Percentiles rank a stretch among this genome's conserved stretches.
Conservation (phyloP, 2,113 vertebrate species). For the Rhizomys pruinosus region DNA sequence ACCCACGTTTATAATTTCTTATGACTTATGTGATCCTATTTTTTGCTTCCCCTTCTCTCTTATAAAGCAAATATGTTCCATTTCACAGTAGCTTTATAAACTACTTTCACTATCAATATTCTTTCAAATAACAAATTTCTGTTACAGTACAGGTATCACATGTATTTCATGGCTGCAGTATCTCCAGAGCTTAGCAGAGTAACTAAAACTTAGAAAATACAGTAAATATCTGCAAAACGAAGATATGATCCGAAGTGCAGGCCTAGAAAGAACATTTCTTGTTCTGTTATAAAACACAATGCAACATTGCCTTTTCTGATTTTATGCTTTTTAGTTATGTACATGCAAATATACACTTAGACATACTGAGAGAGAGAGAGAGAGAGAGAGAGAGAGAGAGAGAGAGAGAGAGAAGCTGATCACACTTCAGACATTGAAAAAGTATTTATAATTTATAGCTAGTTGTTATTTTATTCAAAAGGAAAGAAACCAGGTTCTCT, state of each 20-base stretch:
- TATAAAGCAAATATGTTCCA: not conserved
- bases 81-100: not conserved
- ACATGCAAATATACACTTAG: fast-evolving
- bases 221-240: not conserved
- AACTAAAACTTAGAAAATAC: not conserved
- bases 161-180: not conserved
- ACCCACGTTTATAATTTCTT: not conserved
- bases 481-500: not conserved
- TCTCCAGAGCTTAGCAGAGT: not conserved
- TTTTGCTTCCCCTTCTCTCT: not conserved
- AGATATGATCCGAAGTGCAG: not conserved
- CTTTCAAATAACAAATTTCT: not conserved
- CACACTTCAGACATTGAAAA: not conserved
- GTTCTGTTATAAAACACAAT: not conserved
- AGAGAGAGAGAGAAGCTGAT: not conserved
- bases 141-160: not conserved
- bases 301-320: not conserved
- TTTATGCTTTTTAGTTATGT: not conserved
- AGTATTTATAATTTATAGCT: not conserved
- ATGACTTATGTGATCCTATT: not conserved
- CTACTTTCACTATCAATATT: not conserved
- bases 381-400: too few relatives aligned
- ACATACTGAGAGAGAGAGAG: too few relatives aligned
- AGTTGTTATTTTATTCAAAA: not conserved
- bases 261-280: not conserved